Percentiles rank a stretch among this genome's conserved stretches.
Conservation (phyloP, 2,888 invertebrate genomes). For the Apotomis turbidana region DNA sequence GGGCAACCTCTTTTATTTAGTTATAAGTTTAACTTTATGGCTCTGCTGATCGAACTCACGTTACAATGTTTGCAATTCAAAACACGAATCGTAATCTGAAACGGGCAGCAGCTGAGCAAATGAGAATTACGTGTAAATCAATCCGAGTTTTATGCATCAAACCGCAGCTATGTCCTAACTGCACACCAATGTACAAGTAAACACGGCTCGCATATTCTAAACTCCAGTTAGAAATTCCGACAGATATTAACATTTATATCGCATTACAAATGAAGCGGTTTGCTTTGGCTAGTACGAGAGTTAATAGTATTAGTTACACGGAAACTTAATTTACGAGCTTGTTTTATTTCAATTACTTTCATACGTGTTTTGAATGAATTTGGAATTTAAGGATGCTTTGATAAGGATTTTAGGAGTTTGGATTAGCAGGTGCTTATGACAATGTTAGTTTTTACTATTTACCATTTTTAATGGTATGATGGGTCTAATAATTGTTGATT, state of each 20-base stretch:
- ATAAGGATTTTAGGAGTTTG: too few relatives aligned
- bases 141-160: constrained; percentile 52
- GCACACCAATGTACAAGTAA: constrained; percentile 16
- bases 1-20: too few relatives aligned
- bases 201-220: constrained; percentile 34
- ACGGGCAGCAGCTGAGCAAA: constrained; percentile 44
- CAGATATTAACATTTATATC: constrained; percentile 38
- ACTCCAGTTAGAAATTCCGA: constrained; percentile 32
- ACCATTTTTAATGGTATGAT: too few relatives aligned
- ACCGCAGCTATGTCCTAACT: constrained; percentile 44
- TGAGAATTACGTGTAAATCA: constrained; percentile 55
- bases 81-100: too few relatives aligned
- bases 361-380: not conserved
- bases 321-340: constrained; percentile 9
- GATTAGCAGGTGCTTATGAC: too few relatives aligned
- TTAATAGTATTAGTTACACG: not conserved
- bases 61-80: too few relatives aligned
- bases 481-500: too few relatives aligned
- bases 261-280: constrained; percentile 29
- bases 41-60: too few relatives aligned
- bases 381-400: not conserved
- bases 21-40: too few relatives aligned
- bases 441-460: too few relatives aligned
- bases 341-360: not conserved
- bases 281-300: constrained; percentile 1